These are phyloP conservation scores for Pyrgilauda ruficollis DNA, from an alignment of 2,113 vertebrate genomes.

Conservation along the genomic window DNA sequence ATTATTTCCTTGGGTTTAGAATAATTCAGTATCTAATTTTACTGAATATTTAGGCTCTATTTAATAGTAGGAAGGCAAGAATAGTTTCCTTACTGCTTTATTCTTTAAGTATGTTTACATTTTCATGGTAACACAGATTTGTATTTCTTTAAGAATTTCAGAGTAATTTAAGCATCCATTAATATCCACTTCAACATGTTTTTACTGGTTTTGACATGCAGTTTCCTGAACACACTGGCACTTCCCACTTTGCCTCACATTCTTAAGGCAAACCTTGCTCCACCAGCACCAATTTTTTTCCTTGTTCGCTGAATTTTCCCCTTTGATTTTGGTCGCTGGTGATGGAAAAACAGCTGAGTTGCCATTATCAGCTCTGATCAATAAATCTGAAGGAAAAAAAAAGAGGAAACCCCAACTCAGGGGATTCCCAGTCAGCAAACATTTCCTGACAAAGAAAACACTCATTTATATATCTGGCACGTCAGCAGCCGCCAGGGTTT, in stretches of 20 bases:
- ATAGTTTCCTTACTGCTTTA: background rate
- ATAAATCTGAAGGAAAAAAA: conserved; percentile 43
- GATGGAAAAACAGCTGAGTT: background rate
- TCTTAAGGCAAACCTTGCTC: background rate
- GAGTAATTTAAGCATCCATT: conserved; percentile 23
- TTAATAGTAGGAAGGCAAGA: background rate
- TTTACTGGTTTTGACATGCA: background rate
- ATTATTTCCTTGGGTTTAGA: background rate
- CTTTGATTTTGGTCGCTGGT: background rate
- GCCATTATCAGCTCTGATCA: conserved; percentile 49
- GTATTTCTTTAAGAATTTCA: background rate
- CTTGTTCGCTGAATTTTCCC: background rate
- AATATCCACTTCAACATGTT: background rate
- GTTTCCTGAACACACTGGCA: conserved; percentile 21
- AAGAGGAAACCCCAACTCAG: conserved; percentile 44
- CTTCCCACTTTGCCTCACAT: background rate
- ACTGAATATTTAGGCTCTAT: background rate
- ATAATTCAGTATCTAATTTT: background rate
- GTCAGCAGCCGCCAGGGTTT: conserved; percentile 79
- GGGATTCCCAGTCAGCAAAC: conserved; percentile 75
- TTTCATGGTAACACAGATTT: background rate
- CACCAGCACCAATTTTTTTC: background rate
- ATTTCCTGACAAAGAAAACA: conserved; percentile 76
- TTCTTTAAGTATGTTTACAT: background rate
- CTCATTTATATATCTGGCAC: conserved; percentile 78